These are phyloP conservation scores for Hycleus phaleratus DNA, from an alignment of 1,140 invertebrate species.

Conservation along the genomic window DNA sequence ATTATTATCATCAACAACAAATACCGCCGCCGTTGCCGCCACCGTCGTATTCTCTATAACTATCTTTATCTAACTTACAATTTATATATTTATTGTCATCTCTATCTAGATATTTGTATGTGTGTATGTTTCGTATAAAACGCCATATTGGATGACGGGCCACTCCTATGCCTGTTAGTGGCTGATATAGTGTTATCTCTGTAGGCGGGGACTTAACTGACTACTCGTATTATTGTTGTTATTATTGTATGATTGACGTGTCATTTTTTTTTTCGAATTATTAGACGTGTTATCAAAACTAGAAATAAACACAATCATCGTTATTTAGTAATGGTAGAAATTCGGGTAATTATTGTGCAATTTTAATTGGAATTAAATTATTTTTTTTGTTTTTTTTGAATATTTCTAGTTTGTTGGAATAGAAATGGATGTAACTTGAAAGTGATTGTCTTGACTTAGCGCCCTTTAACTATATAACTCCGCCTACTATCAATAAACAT, in stretches of 20 bases:
- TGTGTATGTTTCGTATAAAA: conserved; percentile 1
- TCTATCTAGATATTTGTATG: too few relatives aligned
- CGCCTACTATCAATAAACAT: conserved; percentile 30
- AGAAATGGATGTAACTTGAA: neutral
- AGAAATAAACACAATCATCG: too few relatives aligned
- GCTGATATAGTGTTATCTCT: conserved; percentile 27
- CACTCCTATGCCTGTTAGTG: conserved; percentile 27
- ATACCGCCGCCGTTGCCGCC: neutral
- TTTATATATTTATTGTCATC: too few relatives aligned
- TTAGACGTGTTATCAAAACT: too few relatives aligned
- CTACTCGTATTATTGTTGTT: neutral
- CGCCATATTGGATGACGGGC: conserved; percentile 34
- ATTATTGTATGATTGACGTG: conserved; percentile 34
- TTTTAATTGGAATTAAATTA: too few relatives aligned
- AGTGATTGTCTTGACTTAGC: conserved; percentile 38
- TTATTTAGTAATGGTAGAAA: too few relatives aligned
- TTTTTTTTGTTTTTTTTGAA: too few relatives aligned
- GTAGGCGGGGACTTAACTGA: conserved; percentile 22
- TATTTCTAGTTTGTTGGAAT: too few relatives aligned
- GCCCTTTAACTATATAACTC: conserved; percentile 25
- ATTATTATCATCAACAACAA: too few relatives aligned
- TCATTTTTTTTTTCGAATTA: conserved; percentile 5
- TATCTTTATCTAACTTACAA: too few relatives aligned
- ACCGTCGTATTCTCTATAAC: too few relatives aligned
- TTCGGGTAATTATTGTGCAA: too few relatives aligned